These are phyloP conservation scores for Phylloscopus whistleri DNA, from an alignment of 2,113 vertebrate genomes.

Conservation along the genomic window DNA sequence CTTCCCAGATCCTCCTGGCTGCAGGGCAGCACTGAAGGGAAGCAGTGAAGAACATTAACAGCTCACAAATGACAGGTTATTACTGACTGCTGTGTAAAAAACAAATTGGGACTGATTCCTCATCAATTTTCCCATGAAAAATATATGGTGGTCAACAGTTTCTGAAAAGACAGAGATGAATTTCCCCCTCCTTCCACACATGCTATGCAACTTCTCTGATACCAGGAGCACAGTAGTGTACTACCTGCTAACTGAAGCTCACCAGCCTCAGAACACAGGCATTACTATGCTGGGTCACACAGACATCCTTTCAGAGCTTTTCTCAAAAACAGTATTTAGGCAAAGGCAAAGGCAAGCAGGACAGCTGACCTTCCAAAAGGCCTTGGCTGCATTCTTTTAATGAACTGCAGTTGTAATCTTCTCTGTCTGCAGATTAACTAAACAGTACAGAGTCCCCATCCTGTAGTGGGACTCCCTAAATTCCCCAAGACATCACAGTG, in stretches of 20 bases:
- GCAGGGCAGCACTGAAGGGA: background rate
- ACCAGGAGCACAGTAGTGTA: background rate
- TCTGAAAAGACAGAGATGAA: background rate
- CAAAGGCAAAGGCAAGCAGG: background rate
- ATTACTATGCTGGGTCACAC: background rate
- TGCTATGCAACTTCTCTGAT: background rate
- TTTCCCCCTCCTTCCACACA: background rate
- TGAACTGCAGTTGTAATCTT: background rate
- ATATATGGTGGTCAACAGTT: background rate
- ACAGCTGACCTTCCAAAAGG: background rate
- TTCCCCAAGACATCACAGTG: background rate
- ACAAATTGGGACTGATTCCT: background rate
- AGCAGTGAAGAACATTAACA: background rate
- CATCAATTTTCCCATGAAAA: background rate
- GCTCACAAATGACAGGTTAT: background rate
- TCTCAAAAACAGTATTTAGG: background rate
- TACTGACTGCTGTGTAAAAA: background rate
- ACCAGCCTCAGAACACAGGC: background rate
- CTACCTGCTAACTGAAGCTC: background rate
- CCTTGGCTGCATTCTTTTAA: background rate
- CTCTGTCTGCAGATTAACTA: background rate
- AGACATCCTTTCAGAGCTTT: background rate
- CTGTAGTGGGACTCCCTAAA: background rate
- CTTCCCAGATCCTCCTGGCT: background rate
- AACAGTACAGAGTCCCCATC: background rate